phyloP scores from a whole-genome alignment of 2,888 invertebrate species.

The Drosophila colorata region DNA sequence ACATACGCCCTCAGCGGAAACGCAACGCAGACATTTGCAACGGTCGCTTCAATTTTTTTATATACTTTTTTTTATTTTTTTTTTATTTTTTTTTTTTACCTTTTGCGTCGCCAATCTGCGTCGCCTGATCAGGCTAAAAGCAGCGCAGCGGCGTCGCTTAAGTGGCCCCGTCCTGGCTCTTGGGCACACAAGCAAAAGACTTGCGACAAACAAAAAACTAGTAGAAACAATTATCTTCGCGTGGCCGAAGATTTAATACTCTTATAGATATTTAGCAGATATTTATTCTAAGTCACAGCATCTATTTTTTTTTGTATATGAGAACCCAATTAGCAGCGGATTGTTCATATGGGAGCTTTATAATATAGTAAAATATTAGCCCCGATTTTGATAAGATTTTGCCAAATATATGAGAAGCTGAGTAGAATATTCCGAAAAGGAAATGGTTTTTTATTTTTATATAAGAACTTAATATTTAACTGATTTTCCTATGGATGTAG shows the following conservation, averaged over 20 bases:
- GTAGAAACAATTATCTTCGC: background rate
- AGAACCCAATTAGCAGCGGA: too few relatives aligned
- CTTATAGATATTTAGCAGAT: background rate
- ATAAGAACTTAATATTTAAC: too few relatives aligned
- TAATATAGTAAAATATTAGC: too few relatives aligned
- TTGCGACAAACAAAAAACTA: conserved; percentile 4
- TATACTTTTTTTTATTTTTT: background rate
- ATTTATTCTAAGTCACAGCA: background rate
- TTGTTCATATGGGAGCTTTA: too few relatives aligned
- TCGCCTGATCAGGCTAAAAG: conserved; percentile 62
- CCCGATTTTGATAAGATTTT: too few relatives aligned
- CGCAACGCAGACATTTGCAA: conserved; percentile 77
- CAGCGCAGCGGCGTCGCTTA: conserved; percentile 51
- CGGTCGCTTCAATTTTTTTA: background rate
- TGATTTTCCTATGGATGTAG: too few relatives aligned
- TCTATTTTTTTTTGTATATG: too few relatives aligned
- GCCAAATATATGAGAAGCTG: too few relatives aligned
- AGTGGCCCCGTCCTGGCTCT: conserved; percentile 76
- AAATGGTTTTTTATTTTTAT: too few relatives aligned
- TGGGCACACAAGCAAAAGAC: conserved; percentile 40
- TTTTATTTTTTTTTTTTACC: conserved; percentile 54
- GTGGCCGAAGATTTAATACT: background rate
- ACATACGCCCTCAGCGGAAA: conserved; percentile 70
- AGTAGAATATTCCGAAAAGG: too few relatives aligned
- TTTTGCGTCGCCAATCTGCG: conserved; percentile 72